Evolutionary conservation across 2,888 invertebrate genomes (phyloP).

Genomic region (Parnassius apollo): DNA sequence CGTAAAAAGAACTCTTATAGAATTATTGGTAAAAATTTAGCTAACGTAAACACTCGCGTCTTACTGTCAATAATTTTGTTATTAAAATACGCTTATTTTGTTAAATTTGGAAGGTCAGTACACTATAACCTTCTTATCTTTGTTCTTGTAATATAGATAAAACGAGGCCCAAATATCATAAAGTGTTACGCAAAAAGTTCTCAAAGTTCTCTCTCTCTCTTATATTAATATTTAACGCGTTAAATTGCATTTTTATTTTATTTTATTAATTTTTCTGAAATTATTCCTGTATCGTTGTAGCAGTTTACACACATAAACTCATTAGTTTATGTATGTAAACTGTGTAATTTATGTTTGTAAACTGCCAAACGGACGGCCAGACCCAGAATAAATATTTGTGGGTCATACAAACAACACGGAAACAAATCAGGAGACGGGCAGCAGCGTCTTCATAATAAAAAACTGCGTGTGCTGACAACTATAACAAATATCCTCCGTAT

Average conservation of each 20-base stretch:
- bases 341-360: too few species aligned
- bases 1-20: neutral
- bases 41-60: constrained; percentile 1
- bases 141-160: constrained; percentile 27
- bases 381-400: too few species aligned
- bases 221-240: too few species aligned
- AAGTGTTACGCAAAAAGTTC: neutral
- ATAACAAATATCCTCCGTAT: too few species aligned
- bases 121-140: constrained; percentile 40
- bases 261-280: neutral
- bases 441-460: too few species aligned
- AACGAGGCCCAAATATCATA: neutral
- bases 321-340: too few species aligned
- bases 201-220: too few species aligned
- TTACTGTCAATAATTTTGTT: neutral
- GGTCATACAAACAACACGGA: too few species aligned
- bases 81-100: constrained; percentile 14
- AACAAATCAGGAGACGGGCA: too few species aligned
- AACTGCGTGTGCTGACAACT: too few species aligned
- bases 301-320: too few species aligned
- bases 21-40: constrained; percentile 3
- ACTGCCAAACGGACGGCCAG: neutral
- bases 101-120: constrained; percentile 36
- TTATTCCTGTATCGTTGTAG: too few species aligned
- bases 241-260: neutral